Conservation (phyloP, 64 coral and sea anemone species). For the Cladopsammia gracilis region DNA sequence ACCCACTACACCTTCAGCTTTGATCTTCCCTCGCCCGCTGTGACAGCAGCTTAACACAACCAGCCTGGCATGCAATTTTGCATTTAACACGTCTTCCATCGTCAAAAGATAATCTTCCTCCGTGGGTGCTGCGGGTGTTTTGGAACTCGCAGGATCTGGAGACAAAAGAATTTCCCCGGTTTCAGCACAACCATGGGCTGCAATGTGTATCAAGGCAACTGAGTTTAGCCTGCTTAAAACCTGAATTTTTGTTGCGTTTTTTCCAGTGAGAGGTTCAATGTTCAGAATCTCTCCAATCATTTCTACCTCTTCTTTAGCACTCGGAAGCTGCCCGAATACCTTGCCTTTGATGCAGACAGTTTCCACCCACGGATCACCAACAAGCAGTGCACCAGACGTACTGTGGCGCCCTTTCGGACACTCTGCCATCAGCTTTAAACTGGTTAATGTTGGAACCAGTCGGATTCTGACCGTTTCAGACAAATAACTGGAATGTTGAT, state of each 20-base stretch:
- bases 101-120: background rate
- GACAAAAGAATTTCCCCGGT: background rate
- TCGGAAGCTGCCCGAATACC: background rate
- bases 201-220: too few species aligned
- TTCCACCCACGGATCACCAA: background rate
- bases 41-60: conserved; percentile 22
- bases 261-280: background rate
- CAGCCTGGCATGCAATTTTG: background rate
- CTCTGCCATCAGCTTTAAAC: background rate
- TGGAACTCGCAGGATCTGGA: background rate
- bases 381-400: too few species aligned
- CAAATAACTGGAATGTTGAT: background rate
- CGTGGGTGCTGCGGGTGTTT: background rate
- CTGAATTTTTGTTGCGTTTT: background rate
- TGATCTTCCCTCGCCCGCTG: conserved; percentile 26
- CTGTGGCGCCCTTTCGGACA: background rate
- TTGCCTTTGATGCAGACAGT: background rate
- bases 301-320: too few species aligned
- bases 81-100: background rate
- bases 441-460: background rate
- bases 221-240: too few species aligned
- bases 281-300: background rate
- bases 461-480: background rate
- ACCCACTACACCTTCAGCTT: conserved; percentile 31
- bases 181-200: too few species aligned